Base-by-base conservation (phyloP, 1,140 invertebrate genomes). In the Leptinotarsa lineolata region DNA sequence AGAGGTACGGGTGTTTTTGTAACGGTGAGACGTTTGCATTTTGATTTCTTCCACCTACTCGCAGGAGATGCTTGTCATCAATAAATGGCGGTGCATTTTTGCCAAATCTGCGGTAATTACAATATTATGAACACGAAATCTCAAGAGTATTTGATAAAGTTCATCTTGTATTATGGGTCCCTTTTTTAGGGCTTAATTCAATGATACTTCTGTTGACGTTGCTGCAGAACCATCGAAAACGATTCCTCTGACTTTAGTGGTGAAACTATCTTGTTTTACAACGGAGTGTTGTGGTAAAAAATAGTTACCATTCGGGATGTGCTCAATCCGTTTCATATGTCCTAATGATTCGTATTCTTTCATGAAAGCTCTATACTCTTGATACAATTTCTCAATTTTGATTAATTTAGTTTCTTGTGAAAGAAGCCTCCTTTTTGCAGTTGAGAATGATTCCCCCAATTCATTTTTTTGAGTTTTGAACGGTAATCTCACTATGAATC, bases 21-120 rank as follows among this genome's bases (percentile, higher is more conserved):
- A 46, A 46, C 45, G 45, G 13, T 13, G 45, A 13, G 13, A 46
- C 13, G 45, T 46, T 5, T 13, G 13, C n/a, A 46, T 46, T 46
- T 5, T 6, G 5, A 6, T 46, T 46, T 46, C 45, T 46, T 46
- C 13, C 13, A 46, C 13, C 45, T 46, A 6, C 45, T 46, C 45
- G 13, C 5, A 46, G 45, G 45, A 46, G 45, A 6, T 46, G 45
- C 5, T 46, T 68, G 58, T 68, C 1, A 86, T 68, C 18, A 46
- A 24, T 30, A 86, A 77, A 68, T 85, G 83, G 3, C 84, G 73
- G 72, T 82, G 86, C 82, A 85, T n/a, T 85, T 85, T 84, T 60
- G 74, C 74, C 18, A 85, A 81, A 72, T 86, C 85, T 3, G 78
- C 79, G 4, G 74, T 76, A 5, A 85, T 64, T 0, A 80, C 82